Evolutionary conservation across 2,797 vertebrate genomes (phyloP), one percentile per base, ranked within the genome.

Genomic region (Xenops minutus): DNA sequence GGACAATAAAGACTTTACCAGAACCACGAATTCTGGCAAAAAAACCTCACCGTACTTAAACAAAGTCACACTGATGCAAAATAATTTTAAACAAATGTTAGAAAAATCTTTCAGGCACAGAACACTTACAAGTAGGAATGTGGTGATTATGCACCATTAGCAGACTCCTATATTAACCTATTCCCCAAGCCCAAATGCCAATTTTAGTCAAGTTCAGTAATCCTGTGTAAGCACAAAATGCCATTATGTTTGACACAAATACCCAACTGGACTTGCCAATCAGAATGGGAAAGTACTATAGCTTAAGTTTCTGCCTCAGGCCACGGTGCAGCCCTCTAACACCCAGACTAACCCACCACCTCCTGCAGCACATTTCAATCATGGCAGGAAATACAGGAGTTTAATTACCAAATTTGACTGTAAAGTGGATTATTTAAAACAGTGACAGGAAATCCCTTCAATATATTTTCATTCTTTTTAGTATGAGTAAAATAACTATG

Each of bases 201-300:
- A 54, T 91, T 92, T 92, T 79, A 91, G 84, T 92, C 67, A 88
- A 92, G 84, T 91, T 91, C 86, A 93, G 88, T 85, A 94, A 95
- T 94, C 78, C 75, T 48, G n/a, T 55, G 67, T 85, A 92, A 97
- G 84, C 81, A 92, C 92, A 87, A 94, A 95, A 95, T 76, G 71
- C 63, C 86, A 90, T 95, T 92, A 90, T 78, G 34, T 86, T 94
- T 95, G 88, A 95, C 74, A 76, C 92, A 88, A 90, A 95, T 72
- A 88, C 67, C 66, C 77, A 91, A 63, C 76, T 22, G 37, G 81
- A 87, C 26, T 63, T 94, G 93, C 86, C 88, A 89, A 52, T 90
- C 78, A 90, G 86, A 84, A 88, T 77, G 41, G 66, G 54, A 75
- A 79, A 87, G 56, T 76, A 74, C 8, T 14, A 85, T 32, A 92